Evolutionary conservation across 2,888 invertebrate species (phyloP).

Genomic region (Tricholauxania praeusta): DNA sequence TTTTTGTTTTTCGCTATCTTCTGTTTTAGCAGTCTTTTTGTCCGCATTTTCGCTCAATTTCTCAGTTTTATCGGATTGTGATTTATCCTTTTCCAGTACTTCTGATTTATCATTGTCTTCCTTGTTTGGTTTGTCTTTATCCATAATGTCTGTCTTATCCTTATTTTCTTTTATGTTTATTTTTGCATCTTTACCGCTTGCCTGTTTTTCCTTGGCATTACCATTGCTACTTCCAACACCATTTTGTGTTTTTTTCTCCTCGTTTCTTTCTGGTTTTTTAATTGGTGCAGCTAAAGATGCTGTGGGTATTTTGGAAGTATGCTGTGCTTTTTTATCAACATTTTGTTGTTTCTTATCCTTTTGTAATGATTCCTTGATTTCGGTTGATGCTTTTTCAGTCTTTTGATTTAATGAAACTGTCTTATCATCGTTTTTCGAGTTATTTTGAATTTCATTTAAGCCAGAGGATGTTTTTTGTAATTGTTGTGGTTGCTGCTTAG

Average conservation of each 20-base stretch:
- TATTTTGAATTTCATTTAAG: slow-evolving; percentile 5
- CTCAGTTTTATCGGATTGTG: slow-evolving; percentile 11
- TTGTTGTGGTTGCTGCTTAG: slow-evolving; percentile 49
- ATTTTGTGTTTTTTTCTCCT: slow-evolving; percentile 57
- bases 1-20: slow-evolving; percentile 41
- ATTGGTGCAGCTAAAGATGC: not conserved
- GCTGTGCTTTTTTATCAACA: slow-evolving; percentile 42
- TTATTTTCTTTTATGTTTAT: slow-evolving; percentile 47
- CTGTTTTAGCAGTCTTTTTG: slow-evolving; percentile 40
- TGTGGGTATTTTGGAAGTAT: not conserved
- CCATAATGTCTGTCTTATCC: slow-evolving; percentile 41
- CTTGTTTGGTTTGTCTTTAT: slow-evolving; percentile 13
- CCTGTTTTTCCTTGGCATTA: slow-evolving; percentile 44
- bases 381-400: slow-evolving; percentile 26
- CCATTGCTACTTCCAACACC: slow-evolving; percentile 49
- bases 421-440: slow-evolving; percentile 24
- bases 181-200: slow-evolving; percentile 38
- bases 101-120: slow-evolving; percentile 27
- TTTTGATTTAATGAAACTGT: slow-evolving; percentile 26
- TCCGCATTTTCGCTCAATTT: slow-evolving; percentile 45
- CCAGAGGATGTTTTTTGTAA: slow-evolving; percentile 34
- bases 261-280: slow-evolving; percentile 34
- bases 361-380: not conserved
- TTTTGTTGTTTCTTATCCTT: slow-evolving; percentile 28
- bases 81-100: slow-evolving; percentile 20